phyloP scores from a whole-genome alignment of 2,797 vertebrate species.

The Lindbergichthys nudifrons region DNA sequence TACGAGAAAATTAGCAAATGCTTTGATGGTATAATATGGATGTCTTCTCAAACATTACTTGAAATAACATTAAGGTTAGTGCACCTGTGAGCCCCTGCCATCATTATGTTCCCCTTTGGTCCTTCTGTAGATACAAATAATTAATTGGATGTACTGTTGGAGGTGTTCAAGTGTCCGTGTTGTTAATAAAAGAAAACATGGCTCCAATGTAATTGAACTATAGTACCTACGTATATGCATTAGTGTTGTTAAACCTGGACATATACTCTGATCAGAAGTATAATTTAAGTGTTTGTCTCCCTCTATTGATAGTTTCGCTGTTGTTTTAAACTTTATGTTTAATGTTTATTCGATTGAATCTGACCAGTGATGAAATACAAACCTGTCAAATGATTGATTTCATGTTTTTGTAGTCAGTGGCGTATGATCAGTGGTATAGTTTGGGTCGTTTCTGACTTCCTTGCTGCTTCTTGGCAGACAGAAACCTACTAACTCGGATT shows the following conservation, averaged over 20 bases:
- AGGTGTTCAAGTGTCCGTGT: slow-evolving; percentile 65
- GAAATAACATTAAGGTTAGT: slow-evolving; percentile 61
- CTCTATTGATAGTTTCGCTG: slow-evolving; percentile 53
- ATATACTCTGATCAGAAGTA: slow-evolving; percentile 55
- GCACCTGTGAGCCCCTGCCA: slow-evolving; percentile 51
- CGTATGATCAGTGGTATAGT: slow-evolving; percentile 51
- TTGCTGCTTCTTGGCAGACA: slow-evolving; percentile 66
- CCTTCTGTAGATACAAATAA: slow-evolving; percentile 47
- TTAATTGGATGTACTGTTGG: slow-evolving; percentile 71
- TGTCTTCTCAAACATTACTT: slow-evolving; percentile 73
- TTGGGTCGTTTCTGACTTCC: slow-evolving; percentile 58
- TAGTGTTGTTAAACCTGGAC: slow-evolving; percentile 69
- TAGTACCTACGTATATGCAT: slow-evolving; percentile 69
- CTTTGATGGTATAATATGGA: slow-evolving; percentile 68
- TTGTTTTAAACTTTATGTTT: slow-evolving; percentile 61
- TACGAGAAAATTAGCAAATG: slow-evolving; percentile 37
- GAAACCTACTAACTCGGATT: slow-evolving; percentile 57
- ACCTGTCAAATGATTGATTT: slow-evolving; percentile 43
- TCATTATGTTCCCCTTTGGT: slow-evolving; percentile 50
- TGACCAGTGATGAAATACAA: slow-evolving; percentile 56
- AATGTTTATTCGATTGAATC: slow-evolving; percentile 55
- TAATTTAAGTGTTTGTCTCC: slow-evolving; percentile 49
- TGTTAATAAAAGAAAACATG: slow-evolving; percentile 63
- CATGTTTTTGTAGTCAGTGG: slow-evolving; percentile 39
- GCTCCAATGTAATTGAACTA: slow-evolving; percentile 67